Evolutionary conservation across 2,113 vertebrate genomes (phyloP).

Genomic region (Alectura lathami): DNA sequence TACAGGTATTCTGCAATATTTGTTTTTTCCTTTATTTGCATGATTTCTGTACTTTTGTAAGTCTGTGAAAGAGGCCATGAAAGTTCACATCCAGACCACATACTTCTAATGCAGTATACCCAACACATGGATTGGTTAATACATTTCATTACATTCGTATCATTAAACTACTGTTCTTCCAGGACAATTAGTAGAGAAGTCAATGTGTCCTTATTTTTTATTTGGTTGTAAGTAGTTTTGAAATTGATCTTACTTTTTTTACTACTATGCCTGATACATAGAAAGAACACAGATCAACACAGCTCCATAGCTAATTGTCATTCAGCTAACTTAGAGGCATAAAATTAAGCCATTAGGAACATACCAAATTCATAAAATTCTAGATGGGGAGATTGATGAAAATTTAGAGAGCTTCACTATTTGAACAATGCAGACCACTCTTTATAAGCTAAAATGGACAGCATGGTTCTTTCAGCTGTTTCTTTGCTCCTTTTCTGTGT

Average conservation of each 20-base stretch:
- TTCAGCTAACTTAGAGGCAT: neutral
- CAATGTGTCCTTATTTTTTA: conserved; percentile 53
- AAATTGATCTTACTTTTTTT: conserved; percentile 40
- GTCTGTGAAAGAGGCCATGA: conserved; percentile 5
- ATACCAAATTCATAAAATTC: neutral
- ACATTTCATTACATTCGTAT: conserved; percentile 28
- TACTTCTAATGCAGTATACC: neutral
- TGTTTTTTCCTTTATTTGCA: neutral
- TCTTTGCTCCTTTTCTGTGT: neutral
- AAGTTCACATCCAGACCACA: conserved; percentile 10
- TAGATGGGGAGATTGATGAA: neutral
- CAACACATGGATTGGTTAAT: conserved; percentile 38
- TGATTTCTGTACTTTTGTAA: neutral
- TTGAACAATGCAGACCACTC: neutral
- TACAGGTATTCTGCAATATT: neutral
- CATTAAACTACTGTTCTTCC: conserved; percentile 42
- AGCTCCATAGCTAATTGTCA: conserved; percentile 14
- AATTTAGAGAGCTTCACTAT: neutral
- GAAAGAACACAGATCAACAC: conserved; percentile 41
- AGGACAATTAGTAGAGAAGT: conserved; percentile 64
- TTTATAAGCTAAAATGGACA: neutral
- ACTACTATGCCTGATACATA: neutral
- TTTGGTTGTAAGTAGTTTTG: conserved; percentile 49
- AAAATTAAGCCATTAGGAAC: conserved; percentile 37
- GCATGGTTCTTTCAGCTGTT: neutral